Evolutionary conservation across 2,113 vertebrate genomes (phyloP).

Genomic region (Spilogale gracilis): DNA sequence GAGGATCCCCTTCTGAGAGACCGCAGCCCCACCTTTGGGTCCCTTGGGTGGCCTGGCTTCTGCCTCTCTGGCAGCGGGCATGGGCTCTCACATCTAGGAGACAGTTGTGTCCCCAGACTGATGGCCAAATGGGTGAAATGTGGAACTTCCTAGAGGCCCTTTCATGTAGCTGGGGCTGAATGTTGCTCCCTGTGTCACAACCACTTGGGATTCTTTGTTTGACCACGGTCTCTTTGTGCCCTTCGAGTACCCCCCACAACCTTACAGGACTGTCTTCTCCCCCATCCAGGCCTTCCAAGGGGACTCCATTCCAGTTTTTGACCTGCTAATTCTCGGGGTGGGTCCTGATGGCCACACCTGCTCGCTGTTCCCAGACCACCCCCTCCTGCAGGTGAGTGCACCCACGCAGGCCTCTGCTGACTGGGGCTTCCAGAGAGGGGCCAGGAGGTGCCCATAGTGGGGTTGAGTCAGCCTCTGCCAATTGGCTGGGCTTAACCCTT

Average conservation of each 20-base stretch:
- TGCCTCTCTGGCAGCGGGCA: background rate
- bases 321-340: conserved; percentile 94
- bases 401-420: accelerated
- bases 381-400: conserved; percentile 91
- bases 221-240: background rate
- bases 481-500: background rate
- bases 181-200: background rate
- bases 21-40: background rate
- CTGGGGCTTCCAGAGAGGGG: background rate
- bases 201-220: background rate
- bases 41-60: background rate
- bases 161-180: background rate
- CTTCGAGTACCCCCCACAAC: background rate
- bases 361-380: conserved; percentile 95
- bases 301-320: conserved; percentile 91
- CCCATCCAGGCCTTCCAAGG: conserved; percentile 90
- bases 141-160: background rate
- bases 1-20: background rate
- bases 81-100: background rate
- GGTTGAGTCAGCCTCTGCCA: background rate
- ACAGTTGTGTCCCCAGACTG: background rate
- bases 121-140: background rate
- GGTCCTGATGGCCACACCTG: conserved; percentile 97
- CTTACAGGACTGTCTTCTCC: background rate
- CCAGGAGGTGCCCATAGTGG: background rate